A percentile compares a stretch with the other conserved stretches of the same genome.
phyloP scores from a whole-genome alignment of 2,888 invertebrate genomes.

The Phasia obesa region DNA sequence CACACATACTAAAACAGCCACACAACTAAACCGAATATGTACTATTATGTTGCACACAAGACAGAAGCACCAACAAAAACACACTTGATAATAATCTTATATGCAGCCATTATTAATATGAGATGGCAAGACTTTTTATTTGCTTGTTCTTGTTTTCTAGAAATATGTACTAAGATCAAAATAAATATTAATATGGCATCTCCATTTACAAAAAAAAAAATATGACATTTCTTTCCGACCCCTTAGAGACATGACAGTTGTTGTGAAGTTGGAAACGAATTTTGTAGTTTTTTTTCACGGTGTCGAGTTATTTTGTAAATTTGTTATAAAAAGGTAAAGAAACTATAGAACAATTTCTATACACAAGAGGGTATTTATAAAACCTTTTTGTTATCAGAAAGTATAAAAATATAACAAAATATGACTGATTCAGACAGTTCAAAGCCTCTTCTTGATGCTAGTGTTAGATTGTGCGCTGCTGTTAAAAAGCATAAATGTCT shows the following conservation, averaged over 20 bases:
- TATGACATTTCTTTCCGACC: conserved; percentile 15
- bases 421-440: conserved; percentile 31
- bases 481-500: conserved; percentile 73
- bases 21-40: background rate
- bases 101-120: background rate
- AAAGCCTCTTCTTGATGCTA: conserved; percentile 56
- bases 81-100: too few relatives aligned
- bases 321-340: background rate
- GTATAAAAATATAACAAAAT: background rate
- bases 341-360: too few relatives aligned
- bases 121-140: conserved; percentile 6
- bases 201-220: background rate
- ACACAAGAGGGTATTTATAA: background rate
- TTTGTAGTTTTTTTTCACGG: conserved; percentile 25
- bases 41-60: too few relatives aligned
- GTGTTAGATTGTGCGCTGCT: conserved; percentile 73
- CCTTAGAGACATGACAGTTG: background rate
- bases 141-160: conserved; percentile 38
- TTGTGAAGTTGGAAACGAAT: conserved; percentile 12
- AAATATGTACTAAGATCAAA: conserved; percentile 2
- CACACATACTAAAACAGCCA: background rate
- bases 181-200: conserved; percentile 30
- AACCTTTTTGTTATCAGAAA: background rate
- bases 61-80: too few relatives aligned
- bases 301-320: background rate